phyloP scores from a whole-genome alignment of 2,888 invertebrate genomes.

The Platypus cylindrus region DNA sequence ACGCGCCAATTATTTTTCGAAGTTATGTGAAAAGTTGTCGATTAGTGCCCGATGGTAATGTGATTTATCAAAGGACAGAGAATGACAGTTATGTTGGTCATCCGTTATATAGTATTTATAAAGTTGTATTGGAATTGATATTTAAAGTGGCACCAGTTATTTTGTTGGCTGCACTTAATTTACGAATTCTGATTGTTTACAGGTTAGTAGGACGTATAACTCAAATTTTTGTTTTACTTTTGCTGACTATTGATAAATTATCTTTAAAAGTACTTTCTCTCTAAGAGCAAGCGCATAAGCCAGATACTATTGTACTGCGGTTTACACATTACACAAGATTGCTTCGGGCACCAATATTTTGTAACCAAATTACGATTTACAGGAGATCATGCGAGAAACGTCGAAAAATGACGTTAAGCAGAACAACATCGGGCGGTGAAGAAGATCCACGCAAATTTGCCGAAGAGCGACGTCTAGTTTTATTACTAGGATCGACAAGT shows the following conservation, averaged over 20 bases:
- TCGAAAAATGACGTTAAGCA: slow-evolving; percentile 50
- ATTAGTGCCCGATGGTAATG: slow-evolving; percentile 36
- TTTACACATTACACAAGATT: too few relatives aligned
- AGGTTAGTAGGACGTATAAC: slow-evolving; percentile 19
- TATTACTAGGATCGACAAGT: slow-evolving; percentile 53
- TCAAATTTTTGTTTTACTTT: too few relatives aligned
- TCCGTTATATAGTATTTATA: slow-evolving; percentile 39
- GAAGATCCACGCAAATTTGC: slow-evolving; percentile 54
- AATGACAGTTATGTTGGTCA: slow-evolving; percentile 28
- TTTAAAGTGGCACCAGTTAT: slow-evolving; percentile 58
- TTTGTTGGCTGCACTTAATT: slow-evolving; percentile 49
- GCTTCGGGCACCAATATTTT: neutral
- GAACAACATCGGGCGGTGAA: slow-evolving; percentile 43
- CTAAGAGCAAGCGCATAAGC: too few relatives aligned
- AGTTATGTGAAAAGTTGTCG: slow-evolving; percentile 19
- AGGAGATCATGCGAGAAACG: slow-evolving; percentile 50
- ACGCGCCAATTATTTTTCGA: slow-evolving; percentile 52
- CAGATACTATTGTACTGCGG: too few relatives aligned
- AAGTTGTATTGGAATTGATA: slow-evolving; percentile 48
- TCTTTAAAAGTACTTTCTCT: too few relatives aligned
- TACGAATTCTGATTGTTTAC: slow-evolving; percentile 53
- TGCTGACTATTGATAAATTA: too few relatives aligned
- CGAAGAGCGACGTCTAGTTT: slow-evolving; percentile 51
- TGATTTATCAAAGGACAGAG: slow-evolving; percentile 42
- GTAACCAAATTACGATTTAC: neutral